Evolutionary conservation across 2,113 vertebrate genomes (phyloP), one percentile per base, ranked within the genome.

Genomic region (Paedocypris sp.): DNA sequence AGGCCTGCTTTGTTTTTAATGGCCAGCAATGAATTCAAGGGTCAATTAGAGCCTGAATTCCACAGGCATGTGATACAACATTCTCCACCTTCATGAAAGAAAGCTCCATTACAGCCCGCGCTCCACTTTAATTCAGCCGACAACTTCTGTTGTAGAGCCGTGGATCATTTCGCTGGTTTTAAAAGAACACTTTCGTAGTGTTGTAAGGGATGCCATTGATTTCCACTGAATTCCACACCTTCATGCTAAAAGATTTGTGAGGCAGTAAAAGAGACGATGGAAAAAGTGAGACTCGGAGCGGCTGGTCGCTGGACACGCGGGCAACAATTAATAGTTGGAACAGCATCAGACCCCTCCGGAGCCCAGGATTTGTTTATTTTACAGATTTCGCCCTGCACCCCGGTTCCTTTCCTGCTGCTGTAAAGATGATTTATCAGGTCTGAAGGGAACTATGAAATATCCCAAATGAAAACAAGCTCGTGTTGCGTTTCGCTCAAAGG

Each of bases 381-480:
- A 49, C 52, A 62, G 29, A 52, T 64, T 68, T 69, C 46, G 33
- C 67, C 48, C 54, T 60, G 39, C 53, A 67, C 47, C 61, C 36
- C 43, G 33, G 19, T 46, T 9, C 36, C 9, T 52, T 59, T 67
- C 49, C 39, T 7, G 10, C 49, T 62, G 64, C 65, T 70, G 69
- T 66, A 58, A 66, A 72, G 50, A 67, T 63, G 60, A 70, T 72
- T 68, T 62, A 65, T 73, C 60, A 64, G 51, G 51, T 62, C 66
- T 73, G 63, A 61, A 58, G 67, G 66, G 67, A 76, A 68, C 70
- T 35, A 66, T 53, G 41, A 64, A 63, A 51, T 47, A 70, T 67
- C 64, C 54, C 6, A 61, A 65, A 60, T 52, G 29, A 67, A 67
- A 62, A 46, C 39, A 60, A 45, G 31, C 50, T 33, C 31, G 32